phyloP scores from a whole-genome alignment of 2,797 vertebrate species.

The Podarcis lilfordi region DNA sequence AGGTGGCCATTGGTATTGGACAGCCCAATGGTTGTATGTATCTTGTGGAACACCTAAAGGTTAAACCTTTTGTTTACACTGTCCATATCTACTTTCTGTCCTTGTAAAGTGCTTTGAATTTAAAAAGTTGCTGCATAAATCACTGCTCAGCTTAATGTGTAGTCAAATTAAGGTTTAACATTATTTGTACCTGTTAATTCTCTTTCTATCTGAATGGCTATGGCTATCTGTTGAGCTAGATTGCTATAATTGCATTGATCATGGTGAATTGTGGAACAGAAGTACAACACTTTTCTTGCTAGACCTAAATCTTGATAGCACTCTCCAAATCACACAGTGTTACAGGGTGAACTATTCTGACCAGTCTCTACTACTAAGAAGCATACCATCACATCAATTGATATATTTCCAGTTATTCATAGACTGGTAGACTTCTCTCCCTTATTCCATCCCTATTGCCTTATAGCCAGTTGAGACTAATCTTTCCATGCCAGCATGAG shows the following conservation, averaged over 20 bases:
- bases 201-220: background rate
- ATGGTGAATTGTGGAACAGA: background rate
- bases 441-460: background rate
- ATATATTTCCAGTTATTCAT: background rate
- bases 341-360: background rate
- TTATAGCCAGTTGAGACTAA: background rate
- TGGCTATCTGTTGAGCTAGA: background rate
- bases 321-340: background rate
- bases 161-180: background rate
- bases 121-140: constrained; percentile 3
- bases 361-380: background rate
- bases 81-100: background rate
- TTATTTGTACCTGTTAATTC: constrained; percentile 12
- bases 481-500: background rate
- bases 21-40: too few relatives aligned
- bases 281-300: background rate
- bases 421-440: background rate
- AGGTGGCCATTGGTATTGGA: background rate
- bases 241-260: constrained; percentile 20
- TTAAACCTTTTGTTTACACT: background rate
- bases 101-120: constrained; percentile 1
- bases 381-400: background rate
- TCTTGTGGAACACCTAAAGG: background rate
- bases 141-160: background rate
- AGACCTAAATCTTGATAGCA: background rate